Conservation (phyloP, 2,888 invertebrate genomes). For the Lasioglossum villosulum region DNA sequence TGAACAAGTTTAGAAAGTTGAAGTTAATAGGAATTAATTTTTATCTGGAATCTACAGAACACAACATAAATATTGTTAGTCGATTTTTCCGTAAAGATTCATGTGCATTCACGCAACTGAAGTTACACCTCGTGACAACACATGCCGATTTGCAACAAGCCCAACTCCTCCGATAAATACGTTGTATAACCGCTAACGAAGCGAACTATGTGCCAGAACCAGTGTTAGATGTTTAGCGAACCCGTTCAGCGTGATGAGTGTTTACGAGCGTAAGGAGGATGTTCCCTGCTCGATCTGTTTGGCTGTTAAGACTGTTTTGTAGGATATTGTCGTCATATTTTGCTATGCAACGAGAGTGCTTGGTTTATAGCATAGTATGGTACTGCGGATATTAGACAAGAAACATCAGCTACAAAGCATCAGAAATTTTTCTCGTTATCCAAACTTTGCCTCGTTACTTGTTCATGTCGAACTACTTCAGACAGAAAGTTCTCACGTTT, state of each 20-base stretch:
- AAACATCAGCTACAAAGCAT: neutral
- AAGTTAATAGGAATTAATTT: neutral
- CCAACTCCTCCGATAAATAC: neutral
- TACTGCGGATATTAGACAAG: neutral
- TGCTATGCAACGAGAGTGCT: neutral
- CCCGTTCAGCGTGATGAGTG: conserved; percentile 26
- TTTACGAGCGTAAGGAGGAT: conserved; percentile 16
- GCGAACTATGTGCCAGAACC: conserved; percentile 20
- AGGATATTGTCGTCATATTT: conserved; percentile 12
- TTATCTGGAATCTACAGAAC: neutral
- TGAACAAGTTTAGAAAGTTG: neutral
- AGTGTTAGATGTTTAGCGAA: conserved; percentile 42
- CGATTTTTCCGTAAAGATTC: neutral
- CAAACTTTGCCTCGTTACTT: neutral
- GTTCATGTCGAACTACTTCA: neutral
- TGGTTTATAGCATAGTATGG: neutral
- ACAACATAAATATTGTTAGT: neutral
- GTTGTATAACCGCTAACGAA: neutral
- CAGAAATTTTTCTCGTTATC: neutral
- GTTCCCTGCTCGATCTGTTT: neutral
- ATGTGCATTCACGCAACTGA: neutral
- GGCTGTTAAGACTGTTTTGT: neutral
- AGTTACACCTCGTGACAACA: neutral
- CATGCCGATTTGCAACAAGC: neutral
- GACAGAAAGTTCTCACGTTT: neutral